Percentiles rank a stretch among this genome's conserved stretches.
Conservation (phyloP, 2,113 vertebrate species). For the Oriolus oriolus region DNA sequence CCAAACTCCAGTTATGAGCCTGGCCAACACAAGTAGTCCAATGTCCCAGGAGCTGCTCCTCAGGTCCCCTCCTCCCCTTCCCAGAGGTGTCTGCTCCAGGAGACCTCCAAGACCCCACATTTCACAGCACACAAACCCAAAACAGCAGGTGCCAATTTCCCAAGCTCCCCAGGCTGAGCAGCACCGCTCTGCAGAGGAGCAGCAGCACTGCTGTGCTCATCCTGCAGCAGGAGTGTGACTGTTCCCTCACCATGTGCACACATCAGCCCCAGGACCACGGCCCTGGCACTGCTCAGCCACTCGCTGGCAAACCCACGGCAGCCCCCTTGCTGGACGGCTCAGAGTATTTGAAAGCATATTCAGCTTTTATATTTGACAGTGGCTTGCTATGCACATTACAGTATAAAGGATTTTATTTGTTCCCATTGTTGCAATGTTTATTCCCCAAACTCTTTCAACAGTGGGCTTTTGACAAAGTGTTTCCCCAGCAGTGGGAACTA, state of each 20-base stretch:
- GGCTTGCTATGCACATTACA: background rate
- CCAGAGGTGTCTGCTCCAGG: background rate
- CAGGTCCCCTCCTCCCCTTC: background rate
- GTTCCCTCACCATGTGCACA: fast-evolving
- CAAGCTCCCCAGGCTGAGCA: background rate
- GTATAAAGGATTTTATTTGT: conserved; percentile 5
- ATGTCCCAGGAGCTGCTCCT: background rate
- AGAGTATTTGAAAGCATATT: background rate
- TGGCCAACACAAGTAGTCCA: background rate
- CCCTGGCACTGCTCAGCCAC: background rate
- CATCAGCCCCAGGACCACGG: fast-evolving
- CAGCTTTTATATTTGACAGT: background rate
- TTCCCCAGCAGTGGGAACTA: conserved; percentile 25
- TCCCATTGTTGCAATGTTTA: conserved; percentile 4
- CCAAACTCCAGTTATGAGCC: background rate
- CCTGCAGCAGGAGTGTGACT: fast-evolving
- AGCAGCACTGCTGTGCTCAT: background rate
- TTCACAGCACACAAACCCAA: background rate
- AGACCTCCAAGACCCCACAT: background rate
- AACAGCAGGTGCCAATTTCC: background rate
- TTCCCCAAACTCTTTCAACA: background rate
- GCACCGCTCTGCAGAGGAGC: background rate
- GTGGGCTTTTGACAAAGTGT: conserved; percentile 14
- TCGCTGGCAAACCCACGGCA: background rate
- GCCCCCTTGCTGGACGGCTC: fast-evolving